A percentile compares a stretch with the other conserved stretches of the same genome.
phyloP scores from a whole-genome alignment of 2,113 vertebrate species.

The Anser brachyrhynchus region DNA sequence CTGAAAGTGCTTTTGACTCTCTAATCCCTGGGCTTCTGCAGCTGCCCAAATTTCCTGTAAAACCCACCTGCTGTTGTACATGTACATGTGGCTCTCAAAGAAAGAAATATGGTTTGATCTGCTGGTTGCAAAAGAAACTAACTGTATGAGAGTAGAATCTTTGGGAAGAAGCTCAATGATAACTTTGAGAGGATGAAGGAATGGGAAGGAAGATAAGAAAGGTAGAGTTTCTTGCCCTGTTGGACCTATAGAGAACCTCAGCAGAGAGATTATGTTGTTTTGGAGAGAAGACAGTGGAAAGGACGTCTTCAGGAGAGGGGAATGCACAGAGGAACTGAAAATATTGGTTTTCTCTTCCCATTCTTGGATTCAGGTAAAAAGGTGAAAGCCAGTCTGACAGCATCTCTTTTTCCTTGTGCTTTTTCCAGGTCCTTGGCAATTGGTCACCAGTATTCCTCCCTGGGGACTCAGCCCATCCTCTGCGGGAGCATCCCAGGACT shows the following conservation, averaged over 20 bases:
- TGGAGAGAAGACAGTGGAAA: neutral
- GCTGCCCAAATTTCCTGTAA: neutral
- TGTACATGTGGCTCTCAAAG: neutral
- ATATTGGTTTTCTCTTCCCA: neutral
- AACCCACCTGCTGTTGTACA: neutral
- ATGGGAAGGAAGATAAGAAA: neutral
- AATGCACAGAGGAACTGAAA: neutral
- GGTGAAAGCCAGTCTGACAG: neutral
- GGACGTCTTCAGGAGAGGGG: rapidly evolving
- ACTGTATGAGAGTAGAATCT: neutral
- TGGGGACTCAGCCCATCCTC: conserved; percentile 91
- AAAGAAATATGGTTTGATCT: neutral
- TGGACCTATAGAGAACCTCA: neutral
- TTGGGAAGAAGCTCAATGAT: neutral
- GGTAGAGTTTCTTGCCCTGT: neutral
- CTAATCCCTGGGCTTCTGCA: neutral
- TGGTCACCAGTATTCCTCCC: conserved; percentile 90
- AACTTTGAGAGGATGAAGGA: neutral
- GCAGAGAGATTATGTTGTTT: neutral
- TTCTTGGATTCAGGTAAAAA: neutral
- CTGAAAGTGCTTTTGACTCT: neutral
- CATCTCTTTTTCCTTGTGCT: neutral
- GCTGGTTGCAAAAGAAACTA: neutral
- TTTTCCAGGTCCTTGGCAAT: conserved; percentile 90
- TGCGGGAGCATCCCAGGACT: conserved; percentile 95